phyloP scores from a whole-genome alignment of 53 echinoderm and acorn worm genomes.

The Henricia sp. region DNA sequence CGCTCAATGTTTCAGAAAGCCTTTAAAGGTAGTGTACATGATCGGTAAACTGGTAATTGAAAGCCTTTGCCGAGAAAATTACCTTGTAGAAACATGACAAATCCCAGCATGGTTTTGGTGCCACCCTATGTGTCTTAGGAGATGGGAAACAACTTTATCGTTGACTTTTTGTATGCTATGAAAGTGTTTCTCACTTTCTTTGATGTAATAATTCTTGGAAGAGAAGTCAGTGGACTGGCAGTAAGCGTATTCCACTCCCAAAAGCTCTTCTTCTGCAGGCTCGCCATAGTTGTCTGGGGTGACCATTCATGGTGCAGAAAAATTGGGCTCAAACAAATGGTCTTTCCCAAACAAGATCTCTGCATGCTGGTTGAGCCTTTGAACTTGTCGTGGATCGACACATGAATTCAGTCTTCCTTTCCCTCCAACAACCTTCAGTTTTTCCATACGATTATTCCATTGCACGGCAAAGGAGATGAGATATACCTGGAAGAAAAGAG shows the following conservation, averaged over 20 bases:
- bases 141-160: conserved; percentile 21
- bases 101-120: too few species aligned
- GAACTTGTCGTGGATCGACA: conserved; percentile 61
- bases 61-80: too few species aligned
- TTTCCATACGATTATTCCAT: conserved; percentile 65
- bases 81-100: too few species aligned
- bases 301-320: conserved; percentile 68
- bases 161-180: conserved; percentile 6
- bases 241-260: conserved; percentile 75
- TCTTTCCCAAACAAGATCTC: conserved; percentile 70
- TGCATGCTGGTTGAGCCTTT: conserved; percentile 63
- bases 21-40: too few species aligned
- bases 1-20: too few species aligned
- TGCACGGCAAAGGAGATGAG: conserved; percentile 75
- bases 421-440: conserved; percentile 66
- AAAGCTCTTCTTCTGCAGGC: conserved; percentile 61
- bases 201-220: conserved; percentile 46
- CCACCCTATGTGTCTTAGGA: conserved; percentile 46
- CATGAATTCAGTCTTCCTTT: conserved; percentile 50
- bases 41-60: too few species aligned
- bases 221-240: conserved; percentile 73
- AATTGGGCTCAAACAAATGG: conserved; percentile 68
- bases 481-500: conserved; percentile 61
- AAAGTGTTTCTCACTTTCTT: conserved; percentile 47
- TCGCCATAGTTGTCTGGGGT: conserved; percentile 43